phyloP scores from a whole-genome alignment of 1,140 invertebrate species.

The Neodiprion fabricii region DNA sequence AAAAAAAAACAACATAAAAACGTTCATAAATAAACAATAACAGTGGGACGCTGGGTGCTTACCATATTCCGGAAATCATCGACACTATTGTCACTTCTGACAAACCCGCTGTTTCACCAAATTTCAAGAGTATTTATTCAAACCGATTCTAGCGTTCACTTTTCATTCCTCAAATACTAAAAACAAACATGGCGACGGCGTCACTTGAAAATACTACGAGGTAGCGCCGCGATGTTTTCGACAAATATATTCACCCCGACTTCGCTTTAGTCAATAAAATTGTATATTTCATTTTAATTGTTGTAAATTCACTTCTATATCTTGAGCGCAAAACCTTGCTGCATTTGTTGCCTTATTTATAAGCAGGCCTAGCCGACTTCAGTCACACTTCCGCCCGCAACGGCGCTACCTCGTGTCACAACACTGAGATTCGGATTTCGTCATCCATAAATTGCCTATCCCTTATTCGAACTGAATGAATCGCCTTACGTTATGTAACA shows the following conservation, averaged over 20 bases:
- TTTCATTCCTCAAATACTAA: background rate
- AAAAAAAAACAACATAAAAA: background rate
- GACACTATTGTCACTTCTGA: background rate
- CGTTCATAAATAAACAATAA: background rate
- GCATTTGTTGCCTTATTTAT: background rate
- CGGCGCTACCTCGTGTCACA: background rate
- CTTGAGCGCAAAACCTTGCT: too few relatives aligned
- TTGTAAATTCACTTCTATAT: too few relatives aligned
- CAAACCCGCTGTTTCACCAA: background rate
- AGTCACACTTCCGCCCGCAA: background rate
- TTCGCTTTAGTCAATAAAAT: background rate
- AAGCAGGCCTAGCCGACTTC: too few relatives aligned
- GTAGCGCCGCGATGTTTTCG: background rate
- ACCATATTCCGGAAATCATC: background rate
- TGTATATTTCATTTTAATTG: background rate
- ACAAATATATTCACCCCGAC: background rate
- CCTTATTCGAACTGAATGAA: background rate
- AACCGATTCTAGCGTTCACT: background rate
- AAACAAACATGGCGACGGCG: slow-evolving; percentile 6
- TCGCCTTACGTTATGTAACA: background rate
- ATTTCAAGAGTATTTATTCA: background rate
- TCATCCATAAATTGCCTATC: background rate
- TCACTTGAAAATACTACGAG: background rate
- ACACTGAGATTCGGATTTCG: background rate
- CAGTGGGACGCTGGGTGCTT: background rate